Percentiles rank a stretch among this genome's conserved stretches.
phyloP scores from a whole-genome alignment of 1,140 invertebrate species.

The Frieseomelitta varia region DNA sequence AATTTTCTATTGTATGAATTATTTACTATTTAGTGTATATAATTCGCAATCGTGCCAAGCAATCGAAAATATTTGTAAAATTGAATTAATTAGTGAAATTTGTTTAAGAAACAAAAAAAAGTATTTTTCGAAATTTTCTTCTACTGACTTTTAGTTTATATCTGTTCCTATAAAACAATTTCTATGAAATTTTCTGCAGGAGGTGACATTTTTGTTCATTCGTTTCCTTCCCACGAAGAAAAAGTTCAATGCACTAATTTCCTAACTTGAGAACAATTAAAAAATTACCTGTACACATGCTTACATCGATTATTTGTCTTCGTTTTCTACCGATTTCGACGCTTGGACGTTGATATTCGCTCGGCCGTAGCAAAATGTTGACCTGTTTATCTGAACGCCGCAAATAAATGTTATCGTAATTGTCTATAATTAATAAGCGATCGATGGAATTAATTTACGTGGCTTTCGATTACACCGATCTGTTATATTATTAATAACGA shows the following conservation, averaged over 20 bases:
- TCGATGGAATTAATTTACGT: constrained; percentile 18
- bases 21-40: no score
- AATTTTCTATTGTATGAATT: not conserved
- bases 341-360: constrained; percentile 27
- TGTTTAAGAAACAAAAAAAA: not conserved
- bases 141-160: no score
- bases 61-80: not conserved
- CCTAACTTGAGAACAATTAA: not conserved
- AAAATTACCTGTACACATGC: not conserved
- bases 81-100: not conserved
- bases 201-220: not conserved
- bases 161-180: not conserved
- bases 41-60: fast-evolving
- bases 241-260: not conserved
- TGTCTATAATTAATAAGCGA: constrained; percentile 38
- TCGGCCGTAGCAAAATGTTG: constrained; percentile 2
- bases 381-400: not conserved
- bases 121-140: not conserved
- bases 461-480: constrained; percentile 5
- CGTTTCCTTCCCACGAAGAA: not conserved
- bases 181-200: not conserved
- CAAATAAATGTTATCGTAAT: constrained; percentile 41
- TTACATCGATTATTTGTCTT: not conserved
- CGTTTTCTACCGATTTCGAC: not conserved
- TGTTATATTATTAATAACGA: constrained; percentile 18